phyloP scores from a whole-genome alignment of 2,888 invertebrate genomes.

The Graphium colonna region DNA sequence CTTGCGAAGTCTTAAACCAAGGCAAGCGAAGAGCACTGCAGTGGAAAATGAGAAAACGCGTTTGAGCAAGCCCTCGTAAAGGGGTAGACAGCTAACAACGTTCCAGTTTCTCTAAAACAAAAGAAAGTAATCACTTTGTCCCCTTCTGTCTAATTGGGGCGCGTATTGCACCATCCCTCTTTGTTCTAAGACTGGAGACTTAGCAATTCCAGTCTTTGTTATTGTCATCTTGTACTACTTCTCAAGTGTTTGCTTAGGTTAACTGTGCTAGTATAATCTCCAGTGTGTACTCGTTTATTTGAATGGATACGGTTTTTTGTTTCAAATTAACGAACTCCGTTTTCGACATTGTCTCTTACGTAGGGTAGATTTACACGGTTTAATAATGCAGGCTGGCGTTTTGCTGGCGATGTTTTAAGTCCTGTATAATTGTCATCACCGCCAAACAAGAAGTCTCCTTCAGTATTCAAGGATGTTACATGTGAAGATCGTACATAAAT shows the following conservation, averaged over 20 bases:
- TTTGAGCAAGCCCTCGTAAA: slow-evolving; percentile 6
- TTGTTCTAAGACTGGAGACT: slow-evolving; percentile 6
- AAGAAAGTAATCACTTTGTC: slow-evolving; percentile 14
- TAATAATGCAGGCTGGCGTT: too few relatives aligned
- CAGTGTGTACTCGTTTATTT: neutral
- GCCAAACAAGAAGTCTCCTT: too few relatives aligned
- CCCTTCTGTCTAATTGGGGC: slow-evolving; percentile 21
- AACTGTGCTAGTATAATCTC: neutral
- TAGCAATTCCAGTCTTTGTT: slow-evolving; percentile 8
- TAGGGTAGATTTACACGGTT: too few relatives aligned
- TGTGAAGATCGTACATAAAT: too few relatives aligned
- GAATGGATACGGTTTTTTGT: neutral
- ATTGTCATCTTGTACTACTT: slow-evolving; percentile 16
- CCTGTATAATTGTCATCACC: too few relatives aligned
- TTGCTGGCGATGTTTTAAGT: too few relatives aligned
- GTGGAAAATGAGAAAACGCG: slow-evolving; percentile 8
- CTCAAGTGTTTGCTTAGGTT: slow-evolving; percentile 18
- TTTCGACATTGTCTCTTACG: slow-evolving; percentile 4
- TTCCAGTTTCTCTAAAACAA: slow-evolving; percentile 20
- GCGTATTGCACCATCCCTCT: slow-evolving; percentile 13
- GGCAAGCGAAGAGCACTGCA: too few relatives aligned
- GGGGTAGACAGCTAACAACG: slow-evolving; percentile 15
- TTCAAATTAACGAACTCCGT: neutral
- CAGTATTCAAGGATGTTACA: too few relatives aligned
- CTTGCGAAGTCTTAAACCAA: too few relatives aligned